Percentiles rank a stretch among this genome's conserved stretches.
Conservation (phyloP, 2,888 invertebrate genomes). For the Heliconius cydno region DNA sequence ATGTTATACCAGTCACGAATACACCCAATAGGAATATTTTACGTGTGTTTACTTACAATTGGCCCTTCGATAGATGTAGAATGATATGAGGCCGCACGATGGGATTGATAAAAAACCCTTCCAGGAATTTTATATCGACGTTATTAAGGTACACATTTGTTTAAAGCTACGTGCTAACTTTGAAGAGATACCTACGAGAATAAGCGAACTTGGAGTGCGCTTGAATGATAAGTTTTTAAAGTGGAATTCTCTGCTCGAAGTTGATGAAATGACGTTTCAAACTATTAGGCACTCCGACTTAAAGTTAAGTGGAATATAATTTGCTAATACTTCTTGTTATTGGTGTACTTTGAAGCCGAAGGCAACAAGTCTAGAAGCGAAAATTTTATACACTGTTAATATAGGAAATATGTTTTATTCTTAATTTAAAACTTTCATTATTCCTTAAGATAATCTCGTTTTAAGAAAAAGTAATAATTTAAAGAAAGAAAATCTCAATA, state of each 20-base stretch:
- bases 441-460: neutral
- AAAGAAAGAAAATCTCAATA: constrained; percentile 1
- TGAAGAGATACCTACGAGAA: constrained; percentile 74
- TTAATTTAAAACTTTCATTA: neutral
- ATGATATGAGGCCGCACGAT: constrained; percentile 33
- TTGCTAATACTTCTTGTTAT: constrained; percentile 19
- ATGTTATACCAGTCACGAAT: constrained; percentile 50
- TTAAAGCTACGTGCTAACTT: constrained; percentile 76
- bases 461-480: neutral
- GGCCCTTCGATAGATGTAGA: constrained; percentile 44
- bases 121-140: constrained; percentile 59
- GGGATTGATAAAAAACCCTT: constrained; percentile 47
- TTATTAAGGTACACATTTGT: constrained; percentile 73
- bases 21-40: constrained; percentile 50
- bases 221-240: constrained; percentile 74
- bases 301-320: constrained; percentile 25
- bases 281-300: constrained; percentile 32
- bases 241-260: constrained; percentile 62
- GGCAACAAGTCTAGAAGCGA: neutral
- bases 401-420: neutral
- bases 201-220: constrained; percentile 72
- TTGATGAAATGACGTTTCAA: constrained; percentile 61
- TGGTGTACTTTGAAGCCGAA: neutral
- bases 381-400: neutral
- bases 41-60: constrained; percentile 53